Percentiles rank a stretch among this genome's conserved stretches.
Evolutionary conservation across 2,797 vertebrate genomes (phyloP).

Genomic region (Dermochelys coriacea): DNA sequence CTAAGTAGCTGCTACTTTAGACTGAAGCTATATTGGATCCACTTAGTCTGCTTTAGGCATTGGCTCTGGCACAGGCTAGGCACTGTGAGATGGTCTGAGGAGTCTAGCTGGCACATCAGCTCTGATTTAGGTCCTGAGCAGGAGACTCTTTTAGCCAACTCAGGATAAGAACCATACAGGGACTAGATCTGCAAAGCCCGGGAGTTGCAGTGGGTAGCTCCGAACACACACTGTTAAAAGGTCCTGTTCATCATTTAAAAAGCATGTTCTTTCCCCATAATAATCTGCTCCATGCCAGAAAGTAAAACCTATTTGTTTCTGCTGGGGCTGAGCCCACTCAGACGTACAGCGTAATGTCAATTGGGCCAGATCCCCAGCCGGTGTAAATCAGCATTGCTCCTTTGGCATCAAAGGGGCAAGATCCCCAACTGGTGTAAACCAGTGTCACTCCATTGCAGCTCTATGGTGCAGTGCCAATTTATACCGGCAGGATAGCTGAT

Average conservation of each 20-base stretch:
- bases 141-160: not conserved
- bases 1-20: too few species aligned
- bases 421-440: not conserved
- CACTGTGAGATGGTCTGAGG: too few species aligned
- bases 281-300: constrained; percentile 26
- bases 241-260: constrained; percentile 33
- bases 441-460: rapidly evolving
- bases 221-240: not conserved
- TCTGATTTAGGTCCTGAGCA: not conserved
- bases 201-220: constrained; percentile 16
- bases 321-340: not conserved
- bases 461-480: rapidly evolving
- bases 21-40: too few species aligned
- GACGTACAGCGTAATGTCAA: not conserved
- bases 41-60: too few species aligned
- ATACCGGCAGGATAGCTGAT: not conserved
- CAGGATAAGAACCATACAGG: rapidly evolving
- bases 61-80: too few species aligned
- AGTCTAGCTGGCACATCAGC: too few species aligned
- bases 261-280: constrained; percentile 62
- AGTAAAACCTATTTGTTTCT: not conserved
- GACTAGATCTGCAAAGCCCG: not conserved
- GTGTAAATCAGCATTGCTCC: not conserved
- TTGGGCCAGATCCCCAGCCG: not conserved
- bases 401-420: not conserved